These are phyloP conservation scores for Alsophila aescularia DNA, from an alignment of 2,888 invertebrate species.

Conservation along the genomic window DNA sequence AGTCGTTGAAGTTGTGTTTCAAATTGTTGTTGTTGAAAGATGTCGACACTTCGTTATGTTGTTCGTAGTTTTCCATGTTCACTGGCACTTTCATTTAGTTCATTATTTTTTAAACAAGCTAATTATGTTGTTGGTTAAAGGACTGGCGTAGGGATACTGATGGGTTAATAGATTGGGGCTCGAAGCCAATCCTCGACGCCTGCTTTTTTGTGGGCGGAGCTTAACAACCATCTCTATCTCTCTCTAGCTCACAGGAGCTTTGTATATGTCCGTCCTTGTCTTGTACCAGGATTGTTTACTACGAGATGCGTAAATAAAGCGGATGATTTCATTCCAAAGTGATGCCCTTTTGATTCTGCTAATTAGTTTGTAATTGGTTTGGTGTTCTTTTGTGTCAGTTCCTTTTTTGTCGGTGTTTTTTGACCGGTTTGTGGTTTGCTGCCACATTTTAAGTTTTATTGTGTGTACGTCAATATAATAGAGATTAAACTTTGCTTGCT, in stretches of 20 bases:
- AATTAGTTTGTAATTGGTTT: constrained; percentile 61
- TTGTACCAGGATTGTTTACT: constrained; percentile 60
- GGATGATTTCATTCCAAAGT: constrained; percentile 73
- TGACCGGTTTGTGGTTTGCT: not conserved
- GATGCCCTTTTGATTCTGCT: constrained; percentile 59
- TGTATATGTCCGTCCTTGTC: constrained; percentile 46
- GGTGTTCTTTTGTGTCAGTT: constrained; percentile 27
- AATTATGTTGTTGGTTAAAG: constrained; percentile 68
- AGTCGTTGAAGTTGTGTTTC: constrained; percentile 65
- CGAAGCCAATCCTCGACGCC: constrained; percentile 72
- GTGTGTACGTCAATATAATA: too few species aligned
- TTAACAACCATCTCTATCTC: constrained; percentile 46
- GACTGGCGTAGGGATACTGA: constrained; percentile 75
- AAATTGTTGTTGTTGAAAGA: constrained; percentile 66
- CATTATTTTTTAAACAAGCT: constrained; percentile 52
- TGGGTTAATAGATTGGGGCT: constrained; percentile 63
- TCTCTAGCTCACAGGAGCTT: constrained; percentile 33
- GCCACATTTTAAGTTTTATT: not conserved
- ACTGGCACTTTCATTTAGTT: constrained; percentile 48
- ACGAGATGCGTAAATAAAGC: constrained; percentile 71
- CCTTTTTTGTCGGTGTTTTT: constrained; percentile 2
- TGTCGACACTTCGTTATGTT: constrained; percentile 70
- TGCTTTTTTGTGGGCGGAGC: constrained; percentile 66
- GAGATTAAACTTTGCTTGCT: too few species aligned
- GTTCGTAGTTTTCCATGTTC: constrained; percentile 71